phyloP scores from a whole-genome alignment of 2,888 invertebrate species.

The Hedychridium roseum region DNA sequence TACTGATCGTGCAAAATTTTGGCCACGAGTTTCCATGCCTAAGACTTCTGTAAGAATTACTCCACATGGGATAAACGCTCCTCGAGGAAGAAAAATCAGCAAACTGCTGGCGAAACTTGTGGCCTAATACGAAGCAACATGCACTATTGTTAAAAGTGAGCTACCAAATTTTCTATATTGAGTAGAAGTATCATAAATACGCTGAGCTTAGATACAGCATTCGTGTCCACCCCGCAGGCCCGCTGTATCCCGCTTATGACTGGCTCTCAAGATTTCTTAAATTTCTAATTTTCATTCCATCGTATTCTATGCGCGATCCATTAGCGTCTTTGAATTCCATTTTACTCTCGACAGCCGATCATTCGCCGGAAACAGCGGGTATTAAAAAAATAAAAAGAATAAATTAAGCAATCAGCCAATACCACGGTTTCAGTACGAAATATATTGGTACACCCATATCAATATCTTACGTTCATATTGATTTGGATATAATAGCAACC shows the following conservation, averaged over 20 bases:
- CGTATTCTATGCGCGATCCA: too few relatives aligned
- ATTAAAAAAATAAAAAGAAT: conserved; percentile 44
- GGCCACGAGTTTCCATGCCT: conserved; percentile 42
- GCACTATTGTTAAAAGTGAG: conserved; percentile 65
- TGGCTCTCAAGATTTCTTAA: conserved; percentile 27
- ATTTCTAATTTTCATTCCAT: too few relatives aligned
- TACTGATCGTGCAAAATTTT: conserved; percentile 33
- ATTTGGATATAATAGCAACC: conserved; percentile 60
- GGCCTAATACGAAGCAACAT: conserved; percentile 50
- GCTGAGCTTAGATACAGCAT: conserved; percentile 63
- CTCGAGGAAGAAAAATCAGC: too few relatives aligned
- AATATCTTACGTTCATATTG: conserved; percentile 60
- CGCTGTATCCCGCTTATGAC: conserved; percentile 41
- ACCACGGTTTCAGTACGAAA: conserved; percentile 62
- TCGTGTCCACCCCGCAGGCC: conserved; percentile 57
- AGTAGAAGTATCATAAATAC: conserved; percentile 60
- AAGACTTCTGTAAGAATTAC: neutral
- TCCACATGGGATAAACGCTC: neutral
- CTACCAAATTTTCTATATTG: conserved; percentile 60
- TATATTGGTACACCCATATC: conserved; percentile 59
- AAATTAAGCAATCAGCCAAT: conserved; percentile 63
- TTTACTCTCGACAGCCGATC: too few relatives aligned
- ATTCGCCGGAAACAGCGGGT: conserved; percentile 17
- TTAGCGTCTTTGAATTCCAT: too few relatives aligned
- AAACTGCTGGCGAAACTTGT: conserved; percentile 43